Conservation (phyloP, 2,888 invertebrate genomes). For the Mellilla xanthometata region DNA sequence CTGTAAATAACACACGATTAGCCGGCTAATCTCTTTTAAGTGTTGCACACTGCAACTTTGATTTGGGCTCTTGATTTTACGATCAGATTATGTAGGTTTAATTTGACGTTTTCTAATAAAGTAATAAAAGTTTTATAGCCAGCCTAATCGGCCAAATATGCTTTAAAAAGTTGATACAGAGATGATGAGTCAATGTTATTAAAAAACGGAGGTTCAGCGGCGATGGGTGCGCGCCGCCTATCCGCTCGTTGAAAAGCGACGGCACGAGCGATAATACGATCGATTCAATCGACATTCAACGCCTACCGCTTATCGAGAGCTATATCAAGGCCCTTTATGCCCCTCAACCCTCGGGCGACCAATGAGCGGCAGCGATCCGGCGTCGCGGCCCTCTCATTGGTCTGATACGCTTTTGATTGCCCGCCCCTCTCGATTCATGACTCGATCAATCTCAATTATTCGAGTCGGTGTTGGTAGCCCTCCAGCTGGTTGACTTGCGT, state of each 20-base stretch:
- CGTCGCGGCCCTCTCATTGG: conserved; percentile 64
- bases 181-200: conserved; percentile 17
- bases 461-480: conserved; percentile 55
- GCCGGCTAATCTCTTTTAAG: conserved; percentile 62
- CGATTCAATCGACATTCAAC: conserved; percentile 71
- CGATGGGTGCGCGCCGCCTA: conserved; percentile 31
- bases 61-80: conserved; percentile 58
- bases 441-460: conserved; percentile 79
- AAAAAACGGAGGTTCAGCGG: conserved; percentile 23
- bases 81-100: conserved; percentile 47
- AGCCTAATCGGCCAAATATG: conserved; percentile 13
- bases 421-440: conserved; percentile 76
- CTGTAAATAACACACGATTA: conserved; percentile 75
- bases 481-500: conserved; percentile 49
- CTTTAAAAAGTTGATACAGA: conserved; percentile 11
- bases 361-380: conserved; percentile 55
- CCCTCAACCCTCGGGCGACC: conserved; percentile 68
- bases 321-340: conserved; percentile 74
- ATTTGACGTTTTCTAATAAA: conserved; percentile 19
- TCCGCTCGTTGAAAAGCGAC: conserved; percentile 34
- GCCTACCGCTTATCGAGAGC: conserved; percentile 78
- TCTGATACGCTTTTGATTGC: conserved; percentile 79
- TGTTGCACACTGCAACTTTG: conserved; percentile 64
- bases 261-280: conserved; percentile 59
- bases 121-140: conserved; percentile 11